Percentiles rank a stretch among this genome's conserved stretches.
These are phyloP conservation scores for Urosaurus nigricauda DNA, from an alignment of 2,797 vertebrate genomes.

Conservation along the genomic window DNA sequence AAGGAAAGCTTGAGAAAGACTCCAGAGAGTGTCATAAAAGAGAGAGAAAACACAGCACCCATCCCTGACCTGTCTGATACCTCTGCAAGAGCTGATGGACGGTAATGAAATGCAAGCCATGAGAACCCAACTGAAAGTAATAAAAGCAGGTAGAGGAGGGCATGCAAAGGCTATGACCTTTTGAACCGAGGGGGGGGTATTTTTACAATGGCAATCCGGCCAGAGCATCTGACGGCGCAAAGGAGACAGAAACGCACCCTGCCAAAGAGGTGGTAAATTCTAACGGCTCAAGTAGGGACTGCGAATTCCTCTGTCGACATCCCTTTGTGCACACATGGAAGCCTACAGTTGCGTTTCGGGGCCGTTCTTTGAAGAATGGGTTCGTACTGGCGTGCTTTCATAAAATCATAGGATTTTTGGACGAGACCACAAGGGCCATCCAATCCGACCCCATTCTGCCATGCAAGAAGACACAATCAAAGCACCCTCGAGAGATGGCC, in stretches of 20 bases:
- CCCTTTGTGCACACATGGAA: not conserved
- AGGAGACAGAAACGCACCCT: not conserved
- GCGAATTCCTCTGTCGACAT: too few species aligned
- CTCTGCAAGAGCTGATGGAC: conserved; percentile 54
- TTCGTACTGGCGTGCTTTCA: too few species aligned
- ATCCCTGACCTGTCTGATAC: conserved; percentile 69
- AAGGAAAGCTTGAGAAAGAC: conserved; percentile 52
- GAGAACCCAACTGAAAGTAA: conserved; percentile 67
- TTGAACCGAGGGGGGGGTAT: conserved; percentile 60
- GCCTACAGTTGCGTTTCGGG: not conserved
- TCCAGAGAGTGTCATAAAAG: conserved; percentile 60
- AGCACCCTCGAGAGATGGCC: too few species aligned
- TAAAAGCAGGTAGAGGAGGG: conserved; percentile 55
- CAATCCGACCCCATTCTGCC: too few species aligned
- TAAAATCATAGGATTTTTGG: too few species aligned
- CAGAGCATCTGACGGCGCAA: not conserved
- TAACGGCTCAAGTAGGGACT: not conserved
- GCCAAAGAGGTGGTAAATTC: not conserved
- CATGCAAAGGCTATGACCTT: conserved; percentile 72
- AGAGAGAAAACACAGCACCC: conserved; percentile 69
- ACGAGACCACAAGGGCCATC: too few species aligned
- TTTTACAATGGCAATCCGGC: conserved; percentile 40
- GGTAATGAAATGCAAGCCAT: conserved; percentile 71
- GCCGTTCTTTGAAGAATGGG: not conserved
- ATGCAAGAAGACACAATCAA: too few species aligned